Percentiles rank a stretch among this genome's conserved stretches.
Evolutionary conservation across 2,888 invertebrate species (phyloP).

Genomic region (Caenorhabditis sulstoni): DNA sequence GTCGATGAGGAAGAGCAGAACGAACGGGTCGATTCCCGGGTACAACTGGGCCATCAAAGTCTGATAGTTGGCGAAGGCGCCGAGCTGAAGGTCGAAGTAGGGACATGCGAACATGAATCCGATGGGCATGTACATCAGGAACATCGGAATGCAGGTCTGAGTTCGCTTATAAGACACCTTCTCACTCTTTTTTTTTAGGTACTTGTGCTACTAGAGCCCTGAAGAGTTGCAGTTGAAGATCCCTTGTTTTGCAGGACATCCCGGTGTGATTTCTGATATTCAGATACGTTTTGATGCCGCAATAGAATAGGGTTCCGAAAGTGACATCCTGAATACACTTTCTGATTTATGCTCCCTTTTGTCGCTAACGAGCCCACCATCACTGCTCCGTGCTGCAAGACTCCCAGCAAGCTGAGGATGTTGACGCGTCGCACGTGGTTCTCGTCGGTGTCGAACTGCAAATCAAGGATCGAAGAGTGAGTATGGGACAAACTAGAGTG

Average conservation of each 20-base stretch:
- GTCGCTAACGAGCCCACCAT: slow-evolving; percentile 5
- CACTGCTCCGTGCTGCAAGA: slow-evolving; percentile 26
- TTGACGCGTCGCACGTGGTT: slow-evolving; percentile 6
- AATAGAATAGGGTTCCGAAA: slow-evolving; percentile 32
- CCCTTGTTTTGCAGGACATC: slow-evolving; percentile 29
- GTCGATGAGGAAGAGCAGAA: slow-evolving; percentile 28
- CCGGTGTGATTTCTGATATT: slow-evolving; percentile 10
- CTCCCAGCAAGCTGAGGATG: slow-evolving; percentile 27
- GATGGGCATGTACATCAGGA: slow-evolving; percentile 41
- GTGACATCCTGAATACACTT: slow-evolving; percentile 7
- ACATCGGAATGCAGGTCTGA: slow-evolving; percentile 37
- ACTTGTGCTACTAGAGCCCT: slow-evolving; percentile 36
- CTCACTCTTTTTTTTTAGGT: too few relatives aligned
- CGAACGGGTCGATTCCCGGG: slow-evolving; percentile 37
- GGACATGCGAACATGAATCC: slow-evolving; percentile 41
- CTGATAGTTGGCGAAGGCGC: slow-evolving; percentile 37
- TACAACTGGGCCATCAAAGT: slow-evolving; percentile 33
- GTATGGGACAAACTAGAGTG: too few relatives aligned
- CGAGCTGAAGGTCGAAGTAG: slow-evolving; percentile 35
- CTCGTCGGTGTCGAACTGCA: slow-evolving; percentile 29
- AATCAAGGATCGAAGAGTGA: background rate
- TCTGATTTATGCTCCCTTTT: background rate
- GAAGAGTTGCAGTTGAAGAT: slow-evolving; percentile 42
- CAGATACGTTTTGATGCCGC: slow-evolving; percentile 28
- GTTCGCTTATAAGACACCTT: too few relatives aligned